Evolutionary conservation across 2,797 vertebrate genomes (phyloP), one percentile per base, ranked within the genome.

Genomic region (Artibeus lituratus): DNA sequence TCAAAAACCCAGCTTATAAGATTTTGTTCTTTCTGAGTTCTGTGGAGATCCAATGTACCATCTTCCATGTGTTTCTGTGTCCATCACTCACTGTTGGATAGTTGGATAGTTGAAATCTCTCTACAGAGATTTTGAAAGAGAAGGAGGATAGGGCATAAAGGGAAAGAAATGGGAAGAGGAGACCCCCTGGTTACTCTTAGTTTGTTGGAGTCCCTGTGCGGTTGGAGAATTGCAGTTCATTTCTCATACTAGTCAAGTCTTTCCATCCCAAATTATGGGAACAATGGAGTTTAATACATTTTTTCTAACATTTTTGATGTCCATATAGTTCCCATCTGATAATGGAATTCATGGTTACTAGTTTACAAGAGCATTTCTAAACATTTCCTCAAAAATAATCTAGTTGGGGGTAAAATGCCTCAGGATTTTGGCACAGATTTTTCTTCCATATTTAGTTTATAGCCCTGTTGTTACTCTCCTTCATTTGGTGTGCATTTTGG

Each of bases 301-400:
- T 59, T 95, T 84, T 51, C 18, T 76, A 53, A 67, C 7, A 44
- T 96, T 35, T 89, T 96, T 86, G 83, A 82, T 95, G 44, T 10
- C 44, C 5, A 76, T 78, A 57, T 47, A 70, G 70, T 95, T 93
- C 73, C 49, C 82, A 35, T 91, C 44, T 86, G 49, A 82, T 74
- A n/a, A 55, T 51, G 18, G n/a, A 87, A 19, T 84, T 72, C 84
- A 93, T 47, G 57, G 49, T 94, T 91, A 74, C 49, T 55, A 77
- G 86, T 73, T 94, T 80, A 76, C 69, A 32, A 80, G 14, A 62
- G 42, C 44, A 15, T 90, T 95, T 87, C 44, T 87, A 90, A 93
- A 84, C 35, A 89, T 96, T 94, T 74, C 32, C 76, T 96, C 57
- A 81, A 90, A 92, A 87, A 87, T 93, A 87, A 51, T 76, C 44